phyloP scores from a whole-genome alignment of 92 coral and sea anemone species.

The Porites cylindrica region DNA sequence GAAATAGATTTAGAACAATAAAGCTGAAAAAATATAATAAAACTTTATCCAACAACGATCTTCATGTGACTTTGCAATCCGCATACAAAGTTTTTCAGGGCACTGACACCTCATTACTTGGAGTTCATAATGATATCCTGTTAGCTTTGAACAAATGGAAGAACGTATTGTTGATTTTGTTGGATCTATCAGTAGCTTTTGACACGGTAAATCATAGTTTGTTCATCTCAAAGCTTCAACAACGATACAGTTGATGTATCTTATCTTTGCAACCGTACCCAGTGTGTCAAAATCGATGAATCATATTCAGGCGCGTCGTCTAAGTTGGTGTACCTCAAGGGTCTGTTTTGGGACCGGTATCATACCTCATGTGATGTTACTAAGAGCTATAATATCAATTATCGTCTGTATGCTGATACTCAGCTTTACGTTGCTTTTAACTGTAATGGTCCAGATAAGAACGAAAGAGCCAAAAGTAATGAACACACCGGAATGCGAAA shows the following conservation, averaged over 20 bases:
- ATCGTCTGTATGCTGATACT: too few species aligned
- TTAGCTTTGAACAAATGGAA: not conserved
- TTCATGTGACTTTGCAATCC: too few species aligned
- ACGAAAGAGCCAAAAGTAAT: too few species aligned
- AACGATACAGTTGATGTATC: slow-evolving; percentile 38
- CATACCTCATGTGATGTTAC: too few species aligned
- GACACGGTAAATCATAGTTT: slow-evolving; percentile 33
- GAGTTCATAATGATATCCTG: slow-evolving; percentile 46
- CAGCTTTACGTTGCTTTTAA: too few species aligned
- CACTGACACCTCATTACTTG: slow-evolving; percentile 31
- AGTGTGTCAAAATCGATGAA: slow-evolving; percentile 45
- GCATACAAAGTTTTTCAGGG: not conserved
- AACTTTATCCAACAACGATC: too few species aligned
- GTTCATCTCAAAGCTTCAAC: slow-evolving; percentile 34
- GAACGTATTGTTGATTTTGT: slow-evolving; percentile 14
- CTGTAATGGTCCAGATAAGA: too few species aligned
- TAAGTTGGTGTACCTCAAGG: slow-evolving; percentile 36
- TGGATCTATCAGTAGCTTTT: slow-evolving; percentile 36
- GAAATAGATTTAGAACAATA: too few species aligned
- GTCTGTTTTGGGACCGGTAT: too few species aligned
- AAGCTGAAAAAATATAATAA: too few species aligned
- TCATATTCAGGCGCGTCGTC: slow-evolving; percentile 38
- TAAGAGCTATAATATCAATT: too few species aligned
- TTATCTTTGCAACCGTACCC: slow-evolving; percentile 42
- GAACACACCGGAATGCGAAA: too few species aligned